Evolutionary conservation across 1,140 invertebrate genomes (phyloP).

Genomic region (Spodoptera litura): DNA sequence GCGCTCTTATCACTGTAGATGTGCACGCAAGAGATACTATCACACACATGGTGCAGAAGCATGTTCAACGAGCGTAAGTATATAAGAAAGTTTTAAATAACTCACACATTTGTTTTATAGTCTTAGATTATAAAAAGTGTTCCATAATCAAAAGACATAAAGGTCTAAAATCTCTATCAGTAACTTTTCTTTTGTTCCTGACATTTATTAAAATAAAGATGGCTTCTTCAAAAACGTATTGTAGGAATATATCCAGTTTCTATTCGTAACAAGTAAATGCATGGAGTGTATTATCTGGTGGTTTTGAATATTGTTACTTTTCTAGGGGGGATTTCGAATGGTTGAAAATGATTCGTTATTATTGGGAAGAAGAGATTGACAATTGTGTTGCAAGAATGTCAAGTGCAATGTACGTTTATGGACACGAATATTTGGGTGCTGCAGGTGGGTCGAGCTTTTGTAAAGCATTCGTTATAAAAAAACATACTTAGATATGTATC

Average conservation of each 20-base stretch:
- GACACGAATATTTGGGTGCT: slow-evolving; percentile 97
- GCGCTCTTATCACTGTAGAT: slow-evolving; percentile 94
- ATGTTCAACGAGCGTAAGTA: slow-evolving; percentile 87
- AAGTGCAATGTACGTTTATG: slow-evolving; percentile 92
- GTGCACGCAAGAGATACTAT: slow-evolving; percentile 95
- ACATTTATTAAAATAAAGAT: too few species aligned
- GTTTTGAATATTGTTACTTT: slow-evolving; percentile 20
- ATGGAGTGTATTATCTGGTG: neutral
- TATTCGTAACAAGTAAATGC: neutral
- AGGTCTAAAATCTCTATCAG: too few species aligned
- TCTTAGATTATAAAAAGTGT: too few species aligned
- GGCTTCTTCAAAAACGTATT: neutral
- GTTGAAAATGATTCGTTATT: slow-evolving; percentile 96
- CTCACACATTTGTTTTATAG: too few species aligned
- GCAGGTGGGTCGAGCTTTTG: slow-evolving; percentile 87
- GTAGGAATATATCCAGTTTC: neutral
- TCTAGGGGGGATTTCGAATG: slow-evolving; percentile 93
- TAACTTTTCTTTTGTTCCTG: too few species aligned
- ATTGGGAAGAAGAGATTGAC: slow-evolving; percentile 93
- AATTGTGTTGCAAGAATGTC: slow-evolving; percentile 93
- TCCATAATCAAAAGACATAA: too few species aligned
- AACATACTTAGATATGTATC: too few species aligned
- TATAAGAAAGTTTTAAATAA: neutral
- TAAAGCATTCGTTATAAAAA: neutral
- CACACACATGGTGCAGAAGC: slow-evolving; percentile 89